These are phyloP conservation scores for Rhodinocichla rosea DNA, from an alignment of 2,113 vertebrate species.

Conservation along the genomic window DNA sequence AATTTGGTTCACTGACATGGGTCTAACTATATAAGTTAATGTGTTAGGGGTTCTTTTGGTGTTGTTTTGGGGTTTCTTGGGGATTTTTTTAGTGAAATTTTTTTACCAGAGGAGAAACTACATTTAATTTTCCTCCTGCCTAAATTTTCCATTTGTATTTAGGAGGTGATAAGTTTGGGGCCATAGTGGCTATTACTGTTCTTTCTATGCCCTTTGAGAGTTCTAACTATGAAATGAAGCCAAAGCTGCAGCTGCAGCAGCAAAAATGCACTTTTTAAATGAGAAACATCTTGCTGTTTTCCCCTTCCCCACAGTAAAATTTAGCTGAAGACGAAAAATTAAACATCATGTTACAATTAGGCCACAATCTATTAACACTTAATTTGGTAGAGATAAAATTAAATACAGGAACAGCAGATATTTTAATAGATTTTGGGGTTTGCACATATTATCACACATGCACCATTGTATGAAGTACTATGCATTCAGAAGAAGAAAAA, in stretches of 20 bases:
- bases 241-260: slow-evolving; percentile 60
- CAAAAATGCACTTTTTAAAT: slow-evolving; percentile 10
- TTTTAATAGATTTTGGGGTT: not conserved
- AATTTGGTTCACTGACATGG: not conserved
- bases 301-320: not conserved
- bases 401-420: not conserved
- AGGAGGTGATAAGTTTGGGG: slow-evolving; percentile 46
- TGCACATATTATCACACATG: not conserved
- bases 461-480: not conserved
- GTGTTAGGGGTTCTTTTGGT: rapidly evolving
- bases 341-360: not conserved
- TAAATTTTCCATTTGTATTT: slow-evolving; percentile 27
- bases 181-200: not conserved
- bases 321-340: not conserved
- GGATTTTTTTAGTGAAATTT: not conserved
- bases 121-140: not conserved
- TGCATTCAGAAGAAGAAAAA: not conserved
- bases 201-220: slow-evolving; percentile 29
- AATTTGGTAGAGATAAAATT: not conserved
- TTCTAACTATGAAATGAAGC: slow-evolving; percentile 3
- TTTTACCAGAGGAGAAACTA: not conserved
- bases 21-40: not conserved
- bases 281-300: slow-evolving; percentile 50
- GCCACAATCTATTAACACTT: not conserved
- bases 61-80: not conserved